Evolutionary conservation across 2,888 invertebrate species (phyloP).

Genomic region (Xanthorhoe spadicearia): DNA sequence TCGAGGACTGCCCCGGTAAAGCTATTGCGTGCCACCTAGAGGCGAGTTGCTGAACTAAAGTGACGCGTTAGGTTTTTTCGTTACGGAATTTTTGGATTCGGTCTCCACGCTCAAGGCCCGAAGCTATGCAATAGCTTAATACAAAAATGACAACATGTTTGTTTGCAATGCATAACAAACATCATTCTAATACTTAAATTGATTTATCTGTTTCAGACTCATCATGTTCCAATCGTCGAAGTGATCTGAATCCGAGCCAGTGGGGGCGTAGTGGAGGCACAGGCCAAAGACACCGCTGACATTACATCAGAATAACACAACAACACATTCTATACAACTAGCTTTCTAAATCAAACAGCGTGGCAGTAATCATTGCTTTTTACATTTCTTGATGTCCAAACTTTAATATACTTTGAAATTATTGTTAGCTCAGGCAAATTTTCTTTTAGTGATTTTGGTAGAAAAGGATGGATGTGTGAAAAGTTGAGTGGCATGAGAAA

Average conservation of each 20-base stretch:
- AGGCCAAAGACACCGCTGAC: constrained; percentile 17
- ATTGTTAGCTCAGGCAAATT: constrained; percentile 22
- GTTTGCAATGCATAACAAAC: too few relatives aligned
- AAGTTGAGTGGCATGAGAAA: too few relatives aligned
- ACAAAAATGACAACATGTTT: too few relatives aligned
- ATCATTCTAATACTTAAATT: too few relatives aligned
- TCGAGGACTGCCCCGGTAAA: too few relatives aligned
- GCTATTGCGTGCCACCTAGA: too few relatives aligned
- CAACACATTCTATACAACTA: constrained; percentile 6
- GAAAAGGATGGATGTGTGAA: neutral
- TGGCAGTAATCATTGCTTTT: neutral
- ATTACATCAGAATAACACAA: neutral
- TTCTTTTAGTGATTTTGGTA: neutral
- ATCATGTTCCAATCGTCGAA: constrained; percentile 93
- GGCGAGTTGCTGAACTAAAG: too few relatives aligned
- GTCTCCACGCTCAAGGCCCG: too few relatives aligned
- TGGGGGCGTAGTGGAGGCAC: constrained; percentile 5
- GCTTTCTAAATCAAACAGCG: constrained; percentile 1
- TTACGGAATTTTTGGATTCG: too few relatives aligned
- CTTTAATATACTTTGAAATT: constrained; percentile 5
- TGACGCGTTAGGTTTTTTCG: too few relatives aligned
- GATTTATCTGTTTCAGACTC: constrained; percentile 85
- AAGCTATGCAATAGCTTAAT: too few relatives aligned
- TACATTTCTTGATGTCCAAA: constrained; percentile 10
- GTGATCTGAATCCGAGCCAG: constrained; percentile 65